Evolutionary conservation across 2,888 invertebrate species (phyloP), one percentile per base, ranked within the genome.

Genomic region (Ophion costatus): DNA sequence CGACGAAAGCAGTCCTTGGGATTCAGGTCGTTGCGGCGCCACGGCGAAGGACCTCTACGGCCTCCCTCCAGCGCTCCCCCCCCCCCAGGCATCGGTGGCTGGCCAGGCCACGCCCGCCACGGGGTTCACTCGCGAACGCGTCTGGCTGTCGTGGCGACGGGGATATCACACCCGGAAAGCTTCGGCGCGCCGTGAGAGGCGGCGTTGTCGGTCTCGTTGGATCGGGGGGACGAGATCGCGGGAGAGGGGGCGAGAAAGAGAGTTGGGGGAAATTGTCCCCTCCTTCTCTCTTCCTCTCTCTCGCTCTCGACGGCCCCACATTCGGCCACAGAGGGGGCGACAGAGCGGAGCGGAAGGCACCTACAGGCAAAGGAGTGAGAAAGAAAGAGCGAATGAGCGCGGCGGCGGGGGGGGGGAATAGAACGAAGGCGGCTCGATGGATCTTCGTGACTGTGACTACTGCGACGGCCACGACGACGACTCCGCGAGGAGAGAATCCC

Each of bases 381-480:
- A 67, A 69, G 57, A 61, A 20, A 45, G 66, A 61, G 67, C 10
- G 45, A 70, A 42, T n/a, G n/a, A n/a, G n/a, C n/a, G n/a, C n/a
- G n/a, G n/a, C 2, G 2, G 29, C 0, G 29, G 2, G 29, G 2
- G 29, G 3, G 24, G 11, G 11, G 11, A 10, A 71, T 45, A 11
- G 67, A 78, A 73, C 9, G 81, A 82, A 82, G 75, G 67, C 81
- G 82, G 85, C 63, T 71, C 79, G 79, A 79, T 82, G 82, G 79
- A 80, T 83, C 83, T 59, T 77, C 76, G 73, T 82, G 78, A 83
- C 66, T 82, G 78, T 82, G 78, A 84, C 86, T 80, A 76, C 82
- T 83, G 84, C 84, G 79, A 84, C 81, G 75, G 61, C 80, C 57
- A 9, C n/a, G 51, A 29, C 45, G 45, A 9, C 45, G 45, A 45